These are phyloP conservation scores for Lasioglossum calceatum DNA, from an alignment of 2,888 invertebrate genomes.

Conservation along the genomic window DNA sequence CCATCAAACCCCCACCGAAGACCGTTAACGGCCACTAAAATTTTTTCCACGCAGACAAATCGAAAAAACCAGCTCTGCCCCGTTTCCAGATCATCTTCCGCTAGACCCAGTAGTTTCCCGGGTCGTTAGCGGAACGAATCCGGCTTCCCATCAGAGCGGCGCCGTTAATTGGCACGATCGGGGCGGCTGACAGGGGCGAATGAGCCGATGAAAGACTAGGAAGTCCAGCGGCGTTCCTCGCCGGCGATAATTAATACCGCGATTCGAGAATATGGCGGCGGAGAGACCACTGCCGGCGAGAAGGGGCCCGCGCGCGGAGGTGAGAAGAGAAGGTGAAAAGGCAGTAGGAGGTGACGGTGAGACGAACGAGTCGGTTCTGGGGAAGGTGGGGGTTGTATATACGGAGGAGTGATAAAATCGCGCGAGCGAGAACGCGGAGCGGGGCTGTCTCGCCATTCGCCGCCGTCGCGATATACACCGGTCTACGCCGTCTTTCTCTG, in stretches of 20 bases:
- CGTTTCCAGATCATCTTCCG: not conserved
- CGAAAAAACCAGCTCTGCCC: not conserved
- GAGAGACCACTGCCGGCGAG: not conserved
- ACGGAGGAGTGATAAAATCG: constrained; percentile 76
- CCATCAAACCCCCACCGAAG: not conserved
- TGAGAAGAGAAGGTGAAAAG: constrained; percentile 50
- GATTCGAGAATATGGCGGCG: constrained; percentile 39
- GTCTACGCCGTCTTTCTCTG: no score
- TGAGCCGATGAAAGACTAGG: constrained; percentile 33
- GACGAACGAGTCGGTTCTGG: constrained; percentile 55
- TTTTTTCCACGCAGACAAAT: not conserved
- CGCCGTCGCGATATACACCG: constrained; percentile 53
- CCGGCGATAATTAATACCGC: constrained; percentile 58
- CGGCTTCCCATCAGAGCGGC: constrained; percentile 3
- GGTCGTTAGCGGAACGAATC: constrained; percentile 25
- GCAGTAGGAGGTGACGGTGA: constrained; percentile 57
- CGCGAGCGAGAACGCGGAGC: constrained; percentile 70
- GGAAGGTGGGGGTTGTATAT: constrained; percentile 31
- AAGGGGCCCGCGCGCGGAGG: not conserved
- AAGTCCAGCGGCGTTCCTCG: constrained; percentile 29
- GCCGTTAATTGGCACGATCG: constrained; percentile 29
- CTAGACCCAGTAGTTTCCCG: not conserved
- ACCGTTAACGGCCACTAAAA: not conserved
- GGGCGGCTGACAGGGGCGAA: constrained; percentile 15
- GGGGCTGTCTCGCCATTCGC: constrained; percentile 70